Conservation (phyloP, 2,797 vertebrate genomes). For the Macropus fuliginosus region DNA sequence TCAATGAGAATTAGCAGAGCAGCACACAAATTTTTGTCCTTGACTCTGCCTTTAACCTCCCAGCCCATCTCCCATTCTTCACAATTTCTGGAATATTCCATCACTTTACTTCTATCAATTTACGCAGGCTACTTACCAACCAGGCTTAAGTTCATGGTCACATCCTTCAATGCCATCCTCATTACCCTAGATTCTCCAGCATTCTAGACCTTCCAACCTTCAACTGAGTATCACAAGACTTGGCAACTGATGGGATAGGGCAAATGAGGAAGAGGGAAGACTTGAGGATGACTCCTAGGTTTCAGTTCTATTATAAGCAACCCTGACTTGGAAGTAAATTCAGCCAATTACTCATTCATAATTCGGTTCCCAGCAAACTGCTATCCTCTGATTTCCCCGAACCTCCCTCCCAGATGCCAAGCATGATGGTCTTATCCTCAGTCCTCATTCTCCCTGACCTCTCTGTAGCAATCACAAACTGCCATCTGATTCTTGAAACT, state of each 20-base stretch:
- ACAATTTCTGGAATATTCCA: not conserved
- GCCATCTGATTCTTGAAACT: not conserved
- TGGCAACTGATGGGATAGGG: not conserved
- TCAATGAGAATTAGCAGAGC: not conserved
- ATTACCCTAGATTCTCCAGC: slow-evolving; percentile 13
- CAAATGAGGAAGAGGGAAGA: not conserved
- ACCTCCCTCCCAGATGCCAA: not conserved
- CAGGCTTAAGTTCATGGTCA: not conserved
- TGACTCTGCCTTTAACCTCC: not conserved
- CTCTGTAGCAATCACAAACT: not conserved
- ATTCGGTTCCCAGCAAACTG: not conserved
- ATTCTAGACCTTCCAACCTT: not conserved
- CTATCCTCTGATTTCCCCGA: not conserved
- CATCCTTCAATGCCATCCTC: not conserved
- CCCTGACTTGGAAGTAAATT: not conserved
- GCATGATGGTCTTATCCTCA: not conserved
- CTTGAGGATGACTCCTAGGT: not conserved
- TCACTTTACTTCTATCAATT: not conserved
- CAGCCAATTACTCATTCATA: not conserved
- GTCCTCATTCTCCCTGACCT: not conserved
- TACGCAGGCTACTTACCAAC: not conserved
- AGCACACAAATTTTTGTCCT: not conserved
- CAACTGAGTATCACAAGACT: not conserved
- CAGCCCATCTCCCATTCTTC: not conserved
- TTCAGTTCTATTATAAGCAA: not conserved